Conservation (phyloP, 1,140 invertebrate species). For the Trichoplusia ni region DNA sequence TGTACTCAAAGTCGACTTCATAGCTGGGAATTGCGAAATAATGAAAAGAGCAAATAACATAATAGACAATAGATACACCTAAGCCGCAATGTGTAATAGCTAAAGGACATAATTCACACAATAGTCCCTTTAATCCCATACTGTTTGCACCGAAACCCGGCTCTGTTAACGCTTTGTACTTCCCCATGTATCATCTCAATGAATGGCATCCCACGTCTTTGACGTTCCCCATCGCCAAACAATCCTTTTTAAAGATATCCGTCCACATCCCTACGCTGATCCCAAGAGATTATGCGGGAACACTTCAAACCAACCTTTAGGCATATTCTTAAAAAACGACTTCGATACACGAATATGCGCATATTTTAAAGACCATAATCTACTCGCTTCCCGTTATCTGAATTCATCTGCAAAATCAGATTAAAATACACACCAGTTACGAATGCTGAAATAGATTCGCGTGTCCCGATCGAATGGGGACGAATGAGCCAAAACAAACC, state of each 20-base stretch:
- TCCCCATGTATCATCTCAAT: constrained; percentile 18
- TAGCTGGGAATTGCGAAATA: too few relatives aligned
- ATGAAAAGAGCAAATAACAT: too few relatives aligned
- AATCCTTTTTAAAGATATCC: background rate
- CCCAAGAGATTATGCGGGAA: constrained; percentile 7
- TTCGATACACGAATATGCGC: constrained; percentile 2
- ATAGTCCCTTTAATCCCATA: too few relatives aligned
- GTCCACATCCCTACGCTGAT: background rate
- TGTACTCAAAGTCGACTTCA: too few relatives aligned
- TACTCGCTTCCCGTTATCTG: background rate
- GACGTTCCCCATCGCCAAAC: constrained; percentile 5
- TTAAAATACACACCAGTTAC: constrained; percentile 35
- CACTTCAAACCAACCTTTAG: constrained; percentile 16
- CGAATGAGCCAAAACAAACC: constrained; percentile 39
- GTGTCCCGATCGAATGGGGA: constrained; percentile 31
- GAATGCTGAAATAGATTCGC: constrained; percentile 36
- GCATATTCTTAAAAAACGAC: constrained; percentile 1
- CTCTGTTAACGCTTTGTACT: background rate
- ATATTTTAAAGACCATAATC: constrained; percentile 24
- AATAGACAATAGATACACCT: too few relatives aligned
- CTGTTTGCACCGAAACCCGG: too few relatives aligned
- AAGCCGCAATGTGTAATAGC: too few relatives aligned
- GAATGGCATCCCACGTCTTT: constrained; percentile 11
- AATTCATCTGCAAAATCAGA: constrained; percentile 35
- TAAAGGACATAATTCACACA: too few relatives aligned